Conservation (phyloP, 1,140 invertebrate genomes). For the Rhagoletis pomonella region DNA sequence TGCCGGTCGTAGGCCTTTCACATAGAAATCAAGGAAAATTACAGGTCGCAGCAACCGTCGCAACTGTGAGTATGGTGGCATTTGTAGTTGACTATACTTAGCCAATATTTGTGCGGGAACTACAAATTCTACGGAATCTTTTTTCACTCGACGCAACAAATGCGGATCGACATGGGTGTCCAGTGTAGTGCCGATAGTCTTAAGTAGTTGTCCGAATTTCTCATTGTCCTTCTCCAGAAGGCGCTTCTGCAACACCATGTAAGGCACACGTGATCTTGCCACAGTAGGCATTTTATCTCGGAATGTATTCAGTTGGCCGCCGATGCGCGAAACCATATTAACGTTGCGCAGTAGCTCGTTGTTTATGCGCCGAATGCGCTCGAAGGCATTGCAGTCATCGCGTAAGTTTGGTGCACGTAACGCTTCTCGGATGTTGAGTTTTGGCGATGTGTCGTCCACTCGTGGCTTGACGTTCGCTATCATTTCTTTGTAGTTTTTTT, state of each 20-base stretch:
- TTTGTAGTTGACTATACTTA: constrained; percentile 2
- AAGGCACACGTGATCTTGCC: neutral
- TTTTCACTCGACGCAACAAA: constrained; percentile 9
- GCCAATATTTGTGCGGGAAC: constrained; percentile 38
- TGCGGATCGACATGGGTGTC: neutral
- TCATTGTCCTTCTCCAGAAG: neutral
- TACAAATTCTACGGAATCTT: neutral
- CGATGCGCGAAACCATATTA: constrained; percentile 12
- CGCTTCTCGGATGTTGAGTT: constrained; percentile 1
- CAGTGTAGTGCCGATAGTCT: neutral
- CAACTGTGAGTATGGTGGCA: constrained; percentile 53
- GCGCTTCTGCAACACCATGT: neutral
- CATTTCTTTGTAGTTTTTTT: neutral
- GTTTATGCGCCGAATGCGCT: constrained; percentile 33
- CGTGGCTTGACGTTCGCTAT: neutral
- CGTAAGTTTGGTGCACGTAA: neutral
- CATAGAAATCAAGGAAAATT: constrained; percentile 63
- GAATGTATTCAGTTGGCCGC: constrained; percentile 39
- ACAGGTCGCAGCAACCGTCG: constrained; percentile 67
- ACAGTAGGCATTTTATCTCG: neutral
- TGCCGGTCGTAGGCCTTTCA: constrained; percentile 58
- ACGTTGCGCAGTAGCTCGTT: constrained; percentile 32
- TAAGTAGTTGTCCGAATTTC: constrained; percentile 10
- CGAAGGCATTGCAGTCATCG: constrained; percentile 10
- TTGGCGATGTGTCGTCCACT: neutral